Percentiles rank a stretch among this genome's conserved stretches.
Conservation (phyloP, 2,888 invertebrate genomes). For the Halictus quadricinctus region DNA sequence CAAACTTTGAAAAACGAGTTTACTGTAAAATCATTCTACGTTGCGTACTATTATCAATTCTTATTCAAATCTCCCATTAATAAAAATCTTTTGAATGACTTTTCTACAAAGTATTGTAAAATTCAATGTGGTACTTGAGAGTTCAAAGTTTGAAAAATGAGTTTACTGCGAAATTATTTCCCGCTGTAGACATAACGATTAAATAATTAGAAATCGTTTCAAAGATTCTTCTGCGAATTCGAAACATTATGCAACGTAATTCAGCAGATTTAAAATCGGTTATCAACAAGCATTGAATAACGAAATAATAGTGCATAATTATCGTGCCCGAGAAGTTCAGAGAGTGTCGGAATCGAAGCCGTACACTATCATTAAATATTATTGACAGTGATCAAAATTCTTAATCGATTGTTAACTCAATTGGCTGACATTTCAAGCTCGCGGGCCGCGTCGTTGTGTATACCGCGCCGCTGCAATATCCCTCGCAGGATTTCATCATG, state of each 20-base stretch:
- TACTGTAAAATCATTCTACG: not conserved
- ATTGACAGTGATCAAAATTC: not conserved
- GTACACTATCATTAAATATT: not conserved
- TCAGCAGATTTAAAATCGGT: not conserved
- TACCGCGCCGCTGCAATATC: slow-evolving; percentile 43
- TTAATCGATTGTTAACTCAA: slow-evolving; percentile 21
- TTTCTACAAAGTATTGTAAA: not conserved
- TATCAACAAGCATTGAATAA: not conserved
- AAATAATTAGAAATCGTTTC: not conserved
- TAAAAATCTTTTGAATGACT: not conserved
- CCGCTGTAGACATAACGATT: not conserved
- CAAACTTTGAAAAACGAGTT: not conserved
- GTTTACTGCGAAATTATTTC: not conserved
- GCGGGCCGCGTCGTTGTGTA: not conserved
- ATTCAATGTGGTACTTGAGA: too few relatives aligned
- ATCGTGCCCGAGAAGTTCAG: not conserved
- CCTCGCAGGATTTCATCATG: slow-evolving; percentile 62
- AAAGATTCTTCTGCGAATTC: not conserved
- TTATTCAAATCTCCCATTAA: not conserved
- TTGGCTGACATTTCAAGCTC: slow-evolving; percentile 30
- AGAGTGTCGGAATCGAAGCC: not conserved
- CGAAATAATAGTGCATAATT: not conserved
- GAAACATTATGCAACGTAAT: not conserved
- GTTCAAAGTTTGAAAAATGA: not conserved
- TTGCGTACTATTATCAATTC: not conserved